These are phyloP conservation scores for Cyclargus thomasi DNA, from an alignment of 1,140 invertebrate species.

Conservation along the genomic window DNA sequence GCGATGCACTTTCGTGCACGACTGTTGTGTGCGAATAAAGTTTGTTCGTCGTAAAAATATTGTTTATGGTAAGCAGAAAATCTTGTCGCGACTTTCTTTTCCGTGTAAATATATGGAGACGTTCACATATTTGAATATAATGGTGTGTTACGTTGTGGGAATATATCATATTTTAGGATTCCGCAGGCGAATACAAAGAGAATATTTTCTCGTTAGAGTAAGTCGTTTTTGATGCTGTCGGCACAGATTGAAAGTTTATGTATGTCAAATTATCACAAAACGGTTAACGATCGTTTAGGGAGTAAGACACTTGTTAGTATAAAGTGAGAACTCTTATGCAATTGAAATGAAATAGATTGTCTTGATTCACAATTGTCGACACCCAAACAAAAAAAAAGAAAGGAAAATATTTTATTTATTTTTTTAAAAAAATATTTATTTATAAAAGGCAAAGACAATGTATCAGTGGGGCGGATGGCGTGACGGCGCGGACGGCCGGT, in stretches of 20 bases:
- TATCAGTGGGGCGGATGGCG: neutral
- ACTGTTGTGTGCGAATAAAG: constrained; percentile 23
- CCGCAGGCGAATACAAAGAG: neutral
- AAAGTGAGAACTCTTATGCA: too few relatives aligned
- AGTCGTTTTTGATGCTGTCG: neutral
- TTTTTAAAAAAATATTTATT: neutral
- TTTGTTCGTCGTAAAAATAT: constrained; percentile 46
- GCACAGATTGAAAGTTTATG: neutral
- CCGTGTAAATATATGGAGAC: constrained; percentile 27
- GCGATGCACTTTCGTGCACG: constrained; percentile 18
- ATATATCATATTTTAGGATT: constrained; percentile 4
- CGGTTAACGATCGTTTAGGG: too few relatives aligned
- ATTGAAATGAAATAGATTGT: too few relatives aligned
- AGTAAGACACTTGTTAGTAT: too few relatives aligned
- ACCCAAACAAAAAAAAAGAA: too few relatives aligned
- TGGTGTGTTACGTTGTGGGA: constrained; percentile 16
- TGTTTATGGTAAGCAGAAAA: constrained; percentile 67
- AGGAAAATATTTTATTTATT: too few relatives aligned
- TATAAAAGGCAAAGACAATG: neutral
- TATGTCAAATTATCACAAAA: too few relatives aligned
- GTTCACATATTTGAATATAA: constrained; percentile 29
- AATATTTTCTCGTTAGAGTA: neutral
- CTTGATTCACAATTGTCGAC: too few relatives aligned
- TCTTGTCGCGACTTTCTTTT: constrained; percentile 53
- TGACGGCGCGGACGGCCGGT: neutral